Percentiles rank a stretch among this genome's conserved stretches.
phyloP scores from a whole-genome alignment of 2,797 vertebrate species.

The Amniataba percoides region DNA sequence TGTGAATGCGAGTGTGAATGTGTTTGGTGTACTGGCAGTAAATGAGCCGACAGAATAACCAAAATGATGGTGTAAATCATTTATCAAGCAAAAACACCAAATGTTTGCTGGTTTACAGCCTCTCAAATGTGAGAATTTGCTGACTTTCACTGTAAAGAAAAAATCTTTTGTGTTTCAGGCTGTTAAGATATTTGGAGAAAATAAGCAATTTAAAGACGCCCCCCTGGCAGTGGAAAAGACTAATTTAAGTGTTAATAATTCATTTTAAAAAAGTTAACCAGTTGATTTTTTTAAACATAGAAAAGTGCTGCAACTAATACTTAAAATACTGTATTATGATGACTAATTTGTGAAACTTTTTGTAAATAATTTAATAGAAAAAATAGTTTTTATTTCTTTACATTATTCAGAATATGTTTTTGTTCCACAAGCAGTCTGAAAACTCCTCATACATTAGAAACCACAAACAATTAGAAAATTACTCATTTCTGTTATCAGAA shows the following conservation, averaged over 20 bases:
- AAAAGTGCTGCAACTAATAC: not conserved
- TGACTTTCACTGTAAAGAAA: not conserved
- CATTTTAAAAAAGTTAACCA: not conserved
- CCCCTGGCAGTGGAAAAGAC: not conserved
- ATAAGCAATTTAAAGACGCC: not conserved
- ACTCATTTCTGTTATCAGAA: not conserved
- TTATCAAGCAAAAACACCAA: slow-evolving; percentile 9
- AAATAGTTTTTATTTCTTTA: too few relatives aligned
- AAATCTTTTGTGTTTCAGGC: too few relatives aligned
- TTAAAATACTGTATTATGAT: too few relatives aligned
- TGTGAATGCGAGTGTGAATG: slow-evolving; percentile 21
- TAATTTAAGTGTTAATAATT: not conserved
- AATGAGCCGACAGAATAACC: not conserved
- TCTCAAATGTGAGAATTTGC: not conserved
- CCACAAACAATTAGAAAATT: not conserved
- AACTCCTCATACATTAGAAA: not conserved
- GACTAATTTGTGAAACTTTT: too few relatives aligned
- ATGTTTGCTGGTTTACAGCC: not conserved
- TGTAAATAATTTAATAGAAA: too few relatives aligned
- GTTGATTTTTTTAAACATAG: too few relatives aligned
- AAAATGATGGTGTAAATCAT: not conserved
- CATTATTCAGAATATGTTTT: not conserved
- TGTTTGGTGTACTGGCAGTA: slow-evolving; percentile 7
- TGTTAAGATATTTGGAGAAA: too few relatives aligned
- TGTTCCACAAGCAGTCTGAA: not conserved